A percentile compares a stretch with the other conserved stretches of the same genome.
Evolutionary conservation across 1,140 invertebrate species (phyloP).

Genomic region (Colletes gigas): DNA sequence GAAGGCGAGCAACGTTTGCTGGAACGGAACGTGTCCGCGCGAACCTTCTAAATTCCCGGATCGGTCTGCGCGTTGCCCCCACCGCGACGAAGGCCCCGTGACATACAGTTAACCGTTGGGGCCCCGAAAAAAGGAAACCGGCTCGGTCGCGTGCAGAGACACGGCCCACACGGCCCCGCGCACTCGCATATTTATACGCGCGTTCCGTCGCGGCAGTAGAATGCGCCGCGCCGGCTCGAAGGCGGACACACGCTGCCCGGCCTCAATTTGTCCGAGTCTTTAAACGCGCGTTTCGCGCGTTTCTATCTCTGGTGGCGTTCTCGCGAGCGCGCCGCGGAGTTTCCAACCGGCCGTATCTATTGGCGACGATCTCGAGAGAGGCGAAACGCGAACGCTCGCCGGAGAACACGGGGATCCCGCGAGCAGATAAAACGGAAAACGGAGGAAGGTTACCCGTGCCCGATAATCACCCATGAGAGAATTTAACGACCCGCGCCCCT

Average conservation of each 20-base stretch:
- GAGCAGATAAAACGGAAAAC: slow-evolving; percentile 31
- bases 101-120: no score
- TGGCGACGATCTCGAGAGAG: slow-evolving; percentile 21
- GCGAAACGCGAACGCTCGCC: slow-evolving; percentile 19
- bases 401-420: slow-evolving; percentile 27
- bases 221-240: slow-evolving; percentile 3
- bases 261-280: slow-evolving; percentile 59
- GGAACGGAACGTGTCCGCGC: no score
- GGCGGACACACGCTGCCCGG: slow-evolving; percentile 41
- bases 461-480: slow-evolving; percentile 34
- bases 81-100: no score
- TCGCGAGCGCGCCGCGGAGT: slow-evolving; percentile 1
- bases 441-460: background rate
- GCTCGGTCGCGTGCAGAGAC: slow-evolving; percentile 8
- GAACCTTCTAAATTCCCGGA: background rate
- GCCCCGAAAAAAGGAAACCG: background rate
- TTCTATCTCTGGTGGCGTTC: slow-evolving; percentile 43
- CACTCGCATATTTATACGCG: slow-evolving; percentile 21
- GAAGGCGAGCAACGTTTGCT: no score
- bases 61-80: no score
- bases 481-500: slow-evolving; percentile 39
- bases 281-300: slow-evolving; percentile 52
- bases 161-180: background rate
- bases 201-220: background rate
- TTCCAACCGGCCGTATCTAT: slow-evolving; percentile 18